Percentiles rank a stretch among this genome's conserved stretches.
These are phyloP conservation scores for Lysandra bellargus DNA, from an alignment of 2,888 invertebrate genomes.

Conservation along the genomic window DNA sequence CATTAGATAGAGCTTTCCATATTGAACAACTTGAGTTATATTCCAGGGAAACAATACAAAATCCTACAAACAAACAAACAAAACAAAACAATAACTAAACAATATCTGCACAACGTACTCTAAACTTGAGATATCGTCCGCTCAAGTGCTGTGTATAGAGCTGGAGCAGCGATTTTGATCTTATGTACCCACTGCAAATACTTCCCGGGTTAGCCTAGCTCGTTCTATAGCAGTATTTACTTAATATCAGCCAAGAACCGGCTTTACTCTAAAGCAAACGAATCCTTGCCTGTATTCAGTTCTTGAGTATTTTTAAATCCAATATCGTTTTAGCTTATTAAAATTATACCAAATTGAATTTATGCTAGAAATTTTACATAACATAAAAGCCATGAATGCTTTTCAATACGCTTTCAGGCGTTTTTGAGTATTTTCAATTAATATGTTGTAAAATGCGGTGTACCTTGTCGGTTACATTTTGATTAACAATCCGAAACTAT, in stretches of 20 bases:
- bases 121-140: background rate
- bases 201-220: background rate
- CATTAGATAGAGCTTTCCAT: too few relatives aligned
- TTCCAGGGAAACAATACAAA: background rate
- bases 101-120: background rate
- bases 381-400: background rate
- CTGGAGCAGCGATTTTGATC: background rate
- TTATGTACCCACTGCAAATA: constrained; percentile 22
- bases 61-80: background rate
- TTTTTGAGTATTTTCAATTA: constrained; percentile 6
- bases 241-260: constrained; percentile 10
- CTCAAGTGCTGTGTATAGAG: constrained; percentile 5
- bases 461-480: background rate
- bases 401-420: background rate
- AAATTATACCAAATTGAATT: background rate
- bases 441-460: background rate
- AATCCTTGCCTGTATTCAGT: constrained; percentile 1
- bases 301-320: background rate
- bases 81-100: background rate
- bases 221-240: constrained; percentile 8
- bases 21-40: background rate
- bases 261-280: constrained; percentile 7
- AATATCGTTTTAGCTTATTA: background rate
- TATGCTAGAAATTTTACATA: background rate
- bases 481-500: background rate